Percentiles rank a stretch among this genome's conserved stretches.
These are phyloP conservation scores for Sebastes cheni DNA, from an alignment of 2,797 vertebrate genomes.

Conservation along the genomic window DNA sequence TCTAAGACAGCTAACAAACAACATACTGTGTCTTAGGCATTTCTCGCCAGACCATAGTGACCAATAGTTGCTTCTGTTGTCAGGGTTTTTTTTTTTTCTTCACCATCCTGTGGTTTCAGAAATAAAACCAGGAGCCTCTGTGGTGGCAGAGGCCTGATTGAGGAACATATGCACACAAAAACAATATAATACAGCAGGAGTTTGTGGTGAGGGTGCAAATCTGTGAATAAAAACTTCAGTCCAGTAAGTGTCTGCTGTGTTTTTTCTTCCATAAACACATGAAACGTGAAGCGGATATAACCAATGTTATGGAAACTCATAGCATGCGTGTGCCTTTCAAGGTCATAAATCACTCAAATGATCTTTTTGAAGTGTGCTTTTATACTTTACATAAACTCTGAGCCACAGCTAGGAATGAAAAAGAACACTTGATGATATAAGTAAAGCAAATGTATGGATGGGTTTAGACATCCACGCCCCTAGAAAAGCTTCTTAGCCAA, in stretches of 20 bases:
- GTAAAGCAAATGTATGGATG: background rate
- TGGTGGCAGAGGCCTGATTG: constrained; percentile 32
- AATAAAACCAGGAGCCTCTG: constrained; percentile 17
- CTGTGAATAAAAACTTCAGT: constrained; percentile 71
- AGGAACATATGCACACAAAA: background rate
- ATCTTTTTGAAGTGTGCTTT: background rate
- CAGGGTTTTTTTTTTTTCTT: constrained; percentile 18
- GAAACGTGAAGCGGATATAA: background rate
- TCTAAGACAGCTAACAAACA: constrained; percentile 33
- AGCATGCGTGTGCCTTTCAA: background rate
- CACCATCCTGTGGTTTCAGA: constrained; percentile 16
- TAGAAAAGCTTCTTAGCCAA: constrained; percentile 22
- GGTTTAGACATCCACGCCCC: background rate
- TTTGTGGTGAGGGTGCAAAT: constrained; percentile 44
- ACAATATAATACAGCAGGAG: background rate
- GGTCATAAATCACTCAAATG: background rate
- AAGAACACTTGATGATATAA: background rate
- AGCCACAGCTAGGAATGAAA: background rate
- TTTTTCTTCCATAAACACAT: constrained; percentile 6
- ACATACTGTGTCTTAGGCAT: constrained; percentile 35
- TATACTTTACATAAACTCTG: background rate
- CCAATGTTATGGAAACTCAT: background rate
- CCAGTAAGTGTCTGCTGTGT: constrained; percentile 7
- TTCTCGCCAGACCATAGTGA: constrained; percentile 37
- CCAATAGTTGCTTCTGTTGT: constrained; percentile 35